A percentile compares a stretch with the other conserved stretches of the same genome.
Conservation (phyloP, 2,797 vertebrate species). For the Diplodus sargus region DNA sequence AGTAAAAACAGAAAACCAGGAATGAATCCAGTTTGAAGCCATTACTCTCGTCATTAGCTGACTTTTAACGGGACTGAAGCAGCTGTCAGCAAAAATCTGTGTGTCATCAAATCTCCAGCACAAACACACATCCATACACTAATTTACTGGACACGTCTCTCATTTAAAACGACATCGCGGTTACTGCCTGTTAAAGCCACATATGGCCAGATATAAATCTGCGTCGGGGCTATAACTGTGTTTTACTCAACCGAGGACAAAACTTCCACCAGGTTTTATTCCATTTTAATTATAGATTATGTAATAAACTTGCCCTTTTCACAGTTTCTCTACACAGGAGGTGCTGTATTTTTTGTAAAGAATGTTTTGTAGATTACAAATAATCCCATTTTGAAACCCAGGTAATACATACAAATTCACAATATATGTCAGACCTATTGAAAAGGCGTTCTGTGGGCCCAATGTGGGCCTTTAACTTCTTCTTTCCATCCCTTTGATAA, state of each 20-base stretch:
- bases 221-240: background rate
- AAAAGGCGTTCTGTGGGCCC: too few species aligned
- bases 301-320: background rate
- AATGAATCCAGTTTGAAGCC: slow-evolving; percentile 12
- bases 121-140: slow-evolving; percentile 20
- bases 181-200: slow-evolving; percentile 2
- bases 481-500: too few species aligned
- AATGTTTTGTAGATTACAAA: background rate
- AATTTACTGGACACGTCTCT: slow-evolving; percentile 20
- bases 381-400: background rate
- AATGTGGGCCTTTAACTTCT: too few species aligned
- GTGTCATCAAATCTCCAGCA: slow-evolving; percentile 12
- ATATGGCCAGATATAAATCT: background rate
- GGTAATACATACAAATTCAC: background rate
- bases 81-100: background rate
- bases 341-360: background rate
- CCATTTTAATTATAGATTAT: background rate
- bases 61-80: slow-evolving; percentile 3
- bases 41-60: background rate
- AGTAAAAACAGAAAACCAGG: background rate
- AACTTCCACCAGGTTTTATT: slow-evolving; percentile 8
- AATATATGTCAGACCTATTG: too few species aligned
- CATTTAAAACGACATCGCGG: background rate
- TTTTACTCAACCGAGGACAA: background rate
- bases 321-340: background rate